Evolutionary conservation across 1,140 invertebrate genomes (phyloP).

Genomic region (Sycophila sp.): DNA sequence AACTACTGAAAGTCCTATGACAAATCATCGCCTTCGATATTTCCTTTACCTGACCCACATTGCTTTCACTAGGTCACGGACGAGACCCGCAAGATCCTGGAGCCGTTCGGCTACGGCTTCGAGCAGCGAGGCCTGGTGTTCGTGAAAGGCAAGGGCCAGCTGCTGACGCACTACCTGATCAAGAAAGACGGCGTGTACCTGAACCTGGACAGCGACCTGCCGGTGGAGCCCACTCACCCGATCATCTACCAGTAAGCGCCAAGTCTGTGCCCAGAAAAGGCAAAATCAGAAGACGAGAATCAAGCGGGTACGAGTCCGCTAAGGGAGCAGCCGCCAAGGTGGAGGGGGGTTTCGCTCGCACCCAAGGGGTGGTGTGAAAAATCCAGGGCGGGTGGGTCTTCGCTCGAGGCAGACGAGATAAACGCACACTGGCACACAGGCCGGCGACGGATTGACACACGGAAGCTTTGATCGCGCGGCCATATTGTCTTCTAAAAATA

Average conservation of each 20-base stretch:
- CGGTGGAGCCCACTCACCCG: conserved; percentile 59
- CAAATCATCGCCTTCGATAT: no score
- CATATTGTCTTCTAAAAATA: conserved; percentile 32
- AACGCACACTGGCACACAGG: neutral
- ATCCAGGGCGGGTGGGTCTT: neutral
- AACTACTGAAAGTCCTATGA: no score
- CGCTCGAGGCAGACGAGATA: neutral
- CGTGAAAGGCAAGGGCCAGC: conserved; percentile 94
- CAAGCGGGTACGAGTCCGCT: neutral
- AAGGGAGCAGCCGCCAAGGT: neutral
- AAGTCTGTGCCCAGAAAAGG: no score
- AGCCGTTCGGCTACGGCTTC: conserved; percentile 89
- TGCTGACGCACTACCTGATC: conserved; percentile 91
- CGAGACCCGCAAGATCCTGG: conserved; percentile 87
- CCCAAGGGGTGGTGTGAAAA: neutral
- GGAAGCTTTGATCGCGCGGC: conserved; percentile 7
- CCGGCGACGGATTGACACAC: neutral
- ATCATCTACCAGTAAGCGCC: conserved; percentile 65
- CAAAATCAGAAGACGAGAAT: no score
- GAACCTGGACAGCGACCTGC: conserved; percentile 62
- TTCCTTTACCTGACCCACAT: no score
- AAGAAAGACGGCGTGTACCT: conserved; percentile 58
- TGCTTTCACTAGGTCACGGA: conserved; percentile 89
- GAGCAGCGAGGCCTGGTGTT: conserved; percentile 90
- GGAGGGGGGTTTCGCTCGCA: neutral